Evolutionary conservation across 53 echinoderm and acorn worm genomes (phyloP), one percentile per base, ranked within the genome.

Genomic region (Zoroaster sp.): DNA sequence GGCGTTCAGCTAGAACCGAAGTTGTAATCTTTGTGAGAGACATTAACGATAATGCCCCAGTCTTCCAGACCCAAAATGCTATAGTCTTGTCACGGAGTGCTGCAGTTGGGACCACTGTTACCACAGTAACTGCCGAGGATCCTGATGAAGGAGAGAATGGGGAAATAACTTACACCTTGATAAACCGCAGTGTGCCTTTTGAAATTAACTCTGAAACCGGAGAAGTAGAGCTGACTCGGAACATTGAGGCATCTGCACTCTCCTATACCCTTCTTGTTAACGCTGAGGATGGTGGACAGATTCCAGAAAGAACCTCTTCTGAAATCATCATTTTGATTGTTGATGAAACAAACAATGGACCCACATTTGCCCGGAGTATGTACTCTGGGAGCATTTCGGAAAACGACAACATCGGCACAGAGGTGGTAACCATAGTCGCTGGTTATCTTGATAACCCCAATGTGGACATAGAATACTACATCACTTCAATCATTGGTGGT

Each of bases 1-100:
- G 97, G 47, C 90, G 93, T 21, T 88, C 94, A 35, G 91, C 95
- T 38, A 92, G 91, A 25, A 89, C 92, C 5, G 88, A 94, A 35
- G 94, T 97, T 47, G 91, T 89, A 18, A 92, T 97, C 39, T 93
- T 94, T 74, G 93, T 97, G 42, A 52, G 88, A 72, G 95, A 97
- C 71, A 86, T 95, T 35, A 97, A 97, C 45, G 97, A 97, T 83
- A 95, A 97, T 59, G 66, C 86, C 36, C 97, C 97, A 25, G 68
- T 78, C 77, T 94, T 97, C 52, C 82, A 94, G 17, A 95, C 97
- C 21, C 94, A 95, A 63, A 92, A 88, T 72, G 95, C 97, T 0
- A 71, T 88, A 18, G 92, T 91, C 13, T 79, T 95, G 20, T 71
- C 91, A 2, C 88, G 88, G 2, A 86, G 68, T 35, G 81, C 94